Base-by-base conservation (phyloP, 2,888 invertebrate species). In the Torymus aiolomorphi region DNA sequence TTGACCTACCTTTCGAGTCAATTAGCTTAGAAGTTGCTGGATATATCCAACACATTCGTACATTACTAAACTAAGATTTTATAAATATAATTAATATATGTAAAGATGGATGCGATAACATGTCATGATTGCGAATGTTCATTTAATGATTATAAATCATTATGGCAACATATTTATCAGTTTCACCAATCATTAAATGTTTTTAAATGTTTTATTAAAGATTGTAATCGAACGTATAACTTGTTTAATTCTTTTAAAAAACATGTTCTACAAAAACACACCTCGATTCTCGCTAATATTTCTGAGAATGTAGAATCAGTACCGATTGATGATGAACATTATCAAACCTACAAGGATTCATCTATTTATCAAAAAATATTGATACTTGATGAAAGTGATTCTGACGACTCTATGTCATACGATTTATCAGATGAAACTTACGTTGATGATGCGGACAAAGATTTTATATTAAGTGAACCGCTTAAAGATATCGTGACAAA, bases 171-270 rank as follows among this genome's bases (percentile, higher is more conserved):
- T 54, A 67, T 67, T 67, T 20, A 52, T 18, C n/a, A 13, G 1
- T 54, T 54, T 49, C 20, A 67, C 24, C 18, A 24, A 54, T 67
- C 24, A 54, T 67, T 14, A 5, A 67, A 52, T 51, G 2, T 51
- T 67, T 67, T 67, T 54, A 11, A 20, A 54, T 67, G 67, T 54
- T 67, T 67, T 54, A 24, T 67, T 54, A 59, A 76, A 56, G n/a
- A 61, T 3, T 76, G 76, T 76, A 54, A 52, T 61, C 18, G 69
- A 31, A 13, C 8, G 10, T 70, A 69, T 18, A n/a, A 14, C 2
- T 2, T 54, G 2, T 42, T 51, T 12, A n/a, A 12, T 52, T 20
- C 57, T 11, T 62, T 69, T 42, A 76, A 54, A 51, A 76, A 51
- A 62, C 76, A 69, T 62, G 18, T 61, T 20, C 2, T 57, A 56